phyloP scores from a whole-genome alignment of 2,113 vertebrate species.

The Guaruba guarouba region DNA sequence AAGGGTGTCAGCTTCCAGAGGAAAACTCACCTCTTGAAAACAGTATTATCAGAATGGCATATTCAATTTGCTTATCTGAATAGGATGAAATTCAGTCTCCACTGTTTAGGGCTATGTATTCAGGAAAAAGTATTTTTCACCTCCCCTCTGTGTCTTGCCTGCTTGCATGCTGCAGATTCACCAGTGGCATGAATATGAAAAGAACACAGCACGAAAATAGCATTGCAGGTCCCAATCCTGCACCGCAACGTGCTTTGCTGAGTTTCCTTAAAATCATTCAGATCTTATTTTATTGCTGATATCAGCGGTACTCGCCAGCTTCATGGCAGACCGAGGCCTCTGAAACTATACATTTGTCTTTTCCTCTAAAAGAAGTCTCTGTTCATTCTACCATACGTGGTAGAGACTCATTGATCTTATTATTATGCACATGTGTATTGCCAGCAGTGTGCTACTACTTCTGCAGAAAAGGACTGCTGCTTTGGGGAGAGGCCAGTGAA shows the following conservation, averaged over 20 bases:
- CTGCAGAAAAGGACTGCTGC: neutral
- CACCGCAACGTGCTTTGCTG: neutral
- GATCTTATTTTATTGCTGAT: neutral
- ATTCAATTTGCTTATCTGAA: neutral
- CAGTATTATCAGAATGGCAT: neutral
- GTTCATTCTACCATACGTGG: neutral
- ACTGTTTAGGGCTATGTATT: neutral
- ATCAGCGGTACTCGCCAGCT: neutral
- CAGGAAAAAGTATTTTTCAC: slow-evolving; percentile 3
- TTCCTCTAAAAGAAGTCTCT: neutral
- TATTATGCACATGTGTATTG: neutral
- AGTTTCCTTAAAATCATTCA: neutral
- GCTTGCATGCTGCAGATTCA: neutral
- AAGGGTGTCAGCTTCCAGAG: neutral
- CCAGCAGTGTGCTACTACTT: neutral
- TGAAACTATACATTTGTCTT: neutral
- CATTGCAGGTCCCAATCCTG: neutral
- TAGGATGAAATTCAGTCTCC: neutral
- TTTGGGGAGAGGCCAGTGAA: neutral
- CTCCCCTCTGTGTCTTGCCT: neutral
- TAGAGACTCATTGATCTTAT: neutral
- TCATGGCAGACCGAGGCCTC: neutral
- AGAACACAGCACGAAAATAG: slow-evolving; percentile 2
- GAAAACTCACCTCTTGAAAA: neutral
- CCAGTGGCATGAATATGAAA: neutral